Conservation (phyloP, 2,888 invertebrate species). For the Malthinus flaveolus region DNA sequence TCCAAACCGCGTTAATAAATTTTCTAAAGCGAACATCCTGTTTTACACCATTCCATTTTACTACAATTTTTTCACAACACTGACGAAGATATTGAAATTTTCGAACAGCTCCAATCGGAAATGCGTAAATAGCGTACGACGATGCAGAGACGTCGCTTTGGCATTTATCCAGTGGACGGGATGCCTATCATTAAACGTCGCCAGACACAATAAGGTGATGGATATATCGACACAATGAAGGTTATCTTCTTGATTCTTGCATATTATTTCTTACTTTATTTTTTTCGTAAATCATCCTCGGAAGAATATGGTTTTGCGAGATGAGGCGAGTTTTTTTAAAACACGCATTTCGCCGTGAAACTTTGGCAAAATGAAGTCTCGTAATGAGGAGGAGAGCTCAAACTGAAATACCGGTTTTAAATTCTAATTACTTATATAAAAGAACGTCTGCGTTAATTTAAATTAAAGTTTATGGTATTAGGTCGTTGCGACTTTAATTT, state of each 20-base stretch:
- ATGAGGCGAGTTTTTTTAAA: neutral
- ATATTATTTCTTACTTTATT: neutral
- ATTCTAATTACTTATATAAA: no score
- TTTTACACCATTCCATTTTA: no score
- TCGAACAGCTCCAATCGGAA: slow-evolving; percentile 30
- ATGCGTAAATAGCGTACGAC: slow-evolving; percentile 42
- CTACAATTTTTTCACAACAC: no score
- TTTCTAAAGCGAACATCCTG: no score
- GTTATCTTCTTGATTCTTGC: slow-evolving; percentile 17
- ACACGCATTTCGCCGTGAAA: no score
- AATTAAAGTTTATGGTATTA: no score
- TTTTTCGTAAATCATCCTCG: neutral
- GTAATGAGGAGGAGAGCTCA: no score
- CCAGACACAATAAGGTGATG: slow-evolving; percentile 44
- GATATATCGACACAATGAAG: slow-evolving; percentile 30
- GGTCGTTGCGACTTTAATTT: no score
- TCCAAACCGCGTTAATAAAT: no score
- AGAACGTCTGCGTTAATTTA: no score
- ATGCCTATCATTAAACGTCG: slow-evolving; percentile 38
- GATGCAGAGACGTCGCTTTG: slow-evolving; percentile 39
- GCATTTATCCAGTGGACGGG: slow-evolving; percentile 40
- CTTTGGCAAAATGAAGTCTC: neutral
- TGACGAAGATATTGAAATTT: no score
- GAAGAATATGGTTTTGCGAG: neutral
- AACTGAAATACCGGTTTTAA: no score